These are phyloP conservation scores for Melanargia galathea DNA, from an alignment of 2,888 invertebrate genomes.

Conservation along the genomic window DNA sequence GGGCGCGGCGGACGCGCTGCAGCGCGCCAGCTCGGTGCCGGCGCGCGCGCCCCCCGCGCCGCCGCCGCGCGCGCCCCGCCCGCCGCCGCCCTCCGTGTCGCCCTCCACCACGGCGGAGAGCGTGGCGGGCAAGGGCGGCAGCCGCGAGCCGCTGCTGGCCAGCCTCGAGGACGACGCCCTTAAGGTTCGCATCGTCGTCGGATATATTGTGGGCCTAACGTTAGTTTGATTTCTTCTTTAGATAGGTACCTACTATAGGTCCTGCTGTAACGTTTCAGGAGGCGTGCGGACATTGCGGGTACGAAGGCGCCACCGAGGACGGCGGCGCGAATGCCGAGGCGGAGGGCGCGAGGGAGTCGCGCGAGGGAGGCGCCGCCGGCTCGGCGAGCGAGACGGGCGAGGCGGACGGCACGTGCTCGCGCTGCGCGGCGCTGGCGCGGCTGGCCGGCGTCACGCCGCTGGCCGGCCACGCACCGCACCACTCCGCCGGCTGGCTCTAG, in stretches of 20 bases:
- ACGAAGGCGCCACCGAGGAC: slow-evolving; percentile 39
- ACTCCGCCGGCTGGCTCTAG: slow-evolving; percentile 87
- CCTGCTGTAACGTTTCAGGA: slow-evolving; percentile 23
- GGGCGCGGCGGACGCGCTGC: slow-evolving; percentile 50
- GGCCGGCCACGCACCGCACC: slow-evolving; percentile 85
- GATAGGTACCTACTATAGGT: no score
- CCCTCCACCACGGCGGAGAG: slow-evolving; percentile 38
- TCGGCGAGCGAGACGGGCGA: slow-evolving; percentile 24
- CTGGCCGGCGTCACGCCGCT: slow-evolving; percentile 88
- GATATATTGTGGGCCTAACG: no score
- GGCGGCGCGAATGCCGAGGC: slow-evolving; percentile 33
- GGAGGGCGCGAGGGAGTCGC: slow-evolving; percentile 30
- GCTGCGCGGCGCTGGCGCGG: slow-evolving; percentile 84
- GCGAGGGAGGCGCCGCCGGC: slow-evolving; percentile 29
- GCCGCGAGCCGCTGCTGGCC: slow-evolving; percentile 85
- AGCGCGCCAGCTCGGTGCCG: slow-evolving; percentile 64
- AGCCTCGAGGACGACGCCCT: slow-evolving; percentile 77
- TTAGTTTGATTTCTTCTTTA: no score
- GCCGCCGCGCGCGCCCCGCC: slow-evolving; percentile 57
- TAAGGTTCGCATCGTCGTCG: slow-evolving; percentile 53
- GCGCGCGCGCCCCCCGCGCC: slow-evolving; percentile 61
- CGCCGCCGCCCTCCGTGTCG: slow-evolving; percentile 48
- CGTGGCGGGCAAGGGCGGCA: slow-evolving; percentile 60
- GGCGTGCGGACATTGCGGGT: slow-evolving; percentile 44
- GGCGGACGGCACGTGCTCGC: slow-evolving; percentile 63